Evolutionary conservation across 2,888 invertebrate genomes (phyloP).

Genomic region (Perdita meconis): DNA sequence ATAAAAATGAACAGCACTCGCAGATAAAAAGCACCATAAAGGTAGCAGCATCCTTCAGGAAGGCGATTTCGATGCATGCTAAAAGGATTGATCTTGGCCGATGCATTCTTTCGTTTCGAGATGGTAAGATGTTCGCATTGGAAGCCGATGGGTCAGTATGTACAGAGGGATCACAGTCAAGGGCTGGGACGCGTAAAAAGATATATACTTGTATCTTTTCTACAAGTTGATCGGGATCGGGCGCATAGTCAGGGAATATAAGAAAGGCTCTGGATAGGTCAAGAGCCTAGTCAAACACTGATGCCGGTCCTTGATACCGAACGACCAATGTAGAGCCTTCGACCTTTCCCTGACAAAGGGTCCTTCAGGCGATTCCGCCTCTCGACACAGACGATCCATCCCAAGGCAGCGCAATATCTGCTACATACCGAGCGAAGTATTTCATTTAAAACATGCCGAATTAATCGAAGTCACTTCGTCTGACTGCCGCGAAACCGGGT

Average conservation of each 20-base stretch:
- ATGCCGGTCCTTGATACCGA: background rate
- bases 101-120: slow-evolving; percentile 9
- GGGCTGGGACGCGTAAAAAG: slow-evolving; percentile 4
- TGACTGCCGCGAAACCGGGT: slow-evolving; percentile 1
- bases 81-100: slow-evolving; percentile 2
- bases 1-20: background rate
- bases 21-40: background rate
- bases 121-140: background rate
- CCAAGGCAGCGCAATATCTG: background rate
- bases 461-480: background rate
- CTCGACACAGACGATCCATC: background rate
- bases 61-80: background rate
- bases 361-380: background rate
- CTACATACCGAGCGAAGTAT: too few species aligned
- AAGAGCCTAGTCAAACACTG: background rate
- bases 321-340: background rate
- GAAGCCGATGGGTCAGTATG: background rate
- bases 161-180: background rate
- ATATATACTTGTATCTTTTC: slow-evolving; percentile 11
- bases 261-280: background rate
- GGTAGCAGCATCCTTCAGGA: background rate
- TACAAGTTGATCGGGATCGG: slow-evolving; percentile 15
- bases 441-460: background rate
- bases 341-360: background rate
- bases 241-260: background rate